phyloP scores from a whole-genome alignment of 2,888 invertebrate species.

The Synergus japonicus region DNA sequence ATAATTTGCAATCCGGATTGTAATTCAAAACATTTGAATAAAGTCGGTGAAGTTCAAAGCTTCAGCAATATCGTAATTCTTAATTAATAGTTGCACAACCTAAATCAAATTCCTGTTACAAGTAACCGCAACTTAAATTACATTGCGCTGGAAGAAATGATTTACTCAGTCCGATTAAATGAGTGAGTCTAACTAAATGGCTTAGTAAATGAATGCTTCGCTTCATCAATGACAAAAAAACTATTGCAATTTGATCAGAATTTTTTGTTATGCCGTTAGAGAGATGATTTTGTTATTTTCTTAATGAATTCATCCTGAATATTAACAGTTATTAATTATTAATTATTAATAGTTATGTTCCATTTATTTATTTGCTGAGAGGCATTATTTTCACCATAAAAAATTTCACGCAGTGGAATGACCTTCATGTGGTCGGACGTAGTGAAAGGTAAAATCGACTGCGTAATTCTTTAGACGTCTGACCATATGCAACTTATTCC shows the following conservation, averaged over 20 bases:
- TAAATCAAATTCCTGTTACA: slow-evolving; percentile 1
- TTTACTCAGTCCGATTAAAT: slow-evolving; percentile 7
- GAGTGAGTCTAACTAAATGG: slow-evolving; percentile 22
- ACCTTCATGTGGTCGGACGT: not conserved
- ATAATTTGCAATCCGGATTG: not conserved
- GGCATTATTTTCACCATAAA: not conserved
- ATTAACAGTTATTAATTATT: not conserved
- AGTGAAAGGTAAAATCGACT: slow-evolving; percentile 26
- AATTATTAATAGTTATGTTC: not conserved
- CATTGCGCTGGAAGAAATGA: slow-evolving; percentile 13
- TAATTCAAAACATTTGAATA: not conserved
- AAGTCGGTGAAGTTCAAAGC: slow-evolving; percentile 2
- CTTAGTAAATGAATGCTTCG: slow-evolving; percentile 18
- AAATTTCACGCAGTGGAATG: slow-evolving; percentile 6
- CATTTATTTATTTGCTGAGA: not conserved
- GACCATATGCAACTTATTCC: not conserved
- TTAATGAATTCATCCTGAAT: not conserved
- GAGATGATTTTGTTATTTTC: not conserved
- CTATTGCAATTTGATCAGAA: slow-evolving; percentile 10
- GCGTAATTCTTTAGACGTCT: slow-evolving; percentile 17
- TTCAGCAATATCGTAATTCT: not conserved
- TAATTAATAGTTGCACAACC: not conserved
- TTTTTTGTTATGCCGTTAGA: not conserved
- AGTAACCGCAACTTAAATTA: slow-evolving; percentile 34
- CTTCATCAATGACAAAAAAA: slow-evolving; percentile 29